phyloP scores from a whole-genome alignment of 2,888 invertebrate genomes.

The Dryadula phaetusa region DNA sequence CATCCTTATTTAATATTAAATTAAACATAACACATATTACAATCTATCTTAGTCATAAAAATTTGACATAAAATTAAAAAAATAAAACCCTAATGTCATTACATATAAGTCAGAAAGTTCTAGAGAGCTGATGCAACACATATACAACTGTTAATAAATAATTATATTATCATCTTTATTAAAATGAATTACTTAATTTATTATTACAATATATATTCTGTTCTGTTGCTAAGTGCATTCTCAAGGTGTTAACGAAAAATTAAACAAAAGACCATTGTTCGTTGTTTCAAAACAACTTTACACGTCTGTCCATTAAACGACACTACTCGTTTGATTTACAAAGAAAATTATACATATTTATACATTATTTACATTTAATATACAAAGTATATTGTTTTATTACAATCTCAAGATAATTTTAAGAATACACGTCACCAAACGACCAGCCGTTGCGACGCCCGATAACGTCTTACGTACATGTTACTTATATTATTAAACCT shows the following conservation, averaged over 20 bases:
- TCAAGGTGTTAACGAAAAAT: constrained; percentile 37
- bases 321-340: constrained; percentile 29
- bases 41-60: neutral
- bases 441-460: constrained; percentile 28
- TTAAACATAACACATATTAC: neutral
- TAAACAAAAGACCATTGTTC: constrained; percentile 43
- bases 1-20: neutral
- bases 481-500: neutral
- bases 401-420: neutral
- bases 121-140: constrained; percentile 55
- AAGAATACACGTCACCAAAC: constrained; percentile 10
- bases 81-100: too few species aligned
- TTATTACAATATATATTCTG: constrained; percentile 18
- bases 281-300: constrained; percentile 37
- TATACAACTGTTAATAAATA: neutral
- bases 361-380: neutral
- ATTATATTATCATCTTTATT: neutral
- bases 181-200: constrained; percentile 1
- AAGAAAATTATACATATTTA: neutral
- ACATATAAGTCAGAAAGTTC: constrained; percentile 52
- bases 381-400: neutral
- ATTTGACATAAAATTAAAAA: neutral
- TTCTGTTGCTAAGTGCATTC: constrained; percentile 46
- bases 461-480: constrained; percentile 29
- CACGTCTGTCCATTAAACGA: constrained; percentile 37